phyloP scores from a whole-genome alignment of 1,140 invertebrate genomes.

The Pachyrhynchus sulphureomaculatus region DNA sequence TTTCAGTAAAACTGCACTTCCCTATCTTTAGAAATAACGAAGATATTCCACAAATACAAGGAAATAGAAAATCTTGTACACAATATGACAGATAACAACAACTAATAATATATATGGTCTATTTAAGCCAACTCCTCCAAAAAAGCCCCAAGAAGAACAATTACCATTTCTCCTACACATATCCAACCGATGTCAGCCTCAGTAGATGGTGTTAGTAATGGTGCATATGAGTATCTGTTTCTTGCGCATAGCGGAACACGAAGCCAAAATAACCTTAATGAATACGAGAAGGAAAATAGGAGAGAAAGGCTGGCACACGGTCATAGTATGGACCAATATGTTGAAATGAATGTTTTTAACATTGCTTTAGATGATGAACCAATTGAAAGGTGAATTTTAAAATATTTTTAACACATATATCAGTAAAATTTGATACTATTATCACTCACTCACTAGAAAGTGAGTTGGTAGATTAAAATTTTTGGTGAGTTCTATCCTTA shows the following conservation, averaged over 20 bases:
- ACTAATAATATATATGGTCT: no score
- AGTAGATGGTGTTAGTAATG: slow-evolving; percentile 57
- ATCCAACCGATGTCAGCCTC: slow-evolving; percentile 60
- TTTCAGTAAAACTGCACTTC: no score
- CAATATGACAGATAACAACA: no score
- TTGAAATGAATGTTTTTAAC: slow-evolving; percentile 67
- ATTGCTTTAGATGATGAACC: slow-evolving; percentile 51
- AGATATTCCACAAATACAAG: no score
- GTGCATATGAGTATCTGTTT: slow-evolving; percentile 63
- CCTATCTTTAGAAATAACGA: no score
- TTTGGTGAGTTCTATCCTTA: no score
- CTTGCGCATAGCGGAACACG: slow-evolving; percentile 56
- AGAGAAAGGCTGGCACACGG: slow-evolving; percentile 64
- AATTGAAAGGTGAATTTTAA: slow-evolving; percentile 30
- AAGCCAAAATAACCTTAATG: slow-evolving; percentile 69
- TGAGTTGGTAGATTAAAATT: no score
- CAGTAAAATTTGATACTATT: no score
- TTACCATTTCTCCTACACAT: slow-evolving; percentile 80
- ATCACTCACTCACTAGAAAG: no score
- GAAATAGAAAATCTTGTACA: no score
- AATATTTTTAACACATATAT: neutral
- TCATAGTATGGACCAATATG: slow-evolving; percentile 74
- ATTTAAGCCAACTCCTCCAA: slow-evolving; percentile 74
- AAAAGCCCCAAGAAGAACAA: slow-evolving; percentile 84
- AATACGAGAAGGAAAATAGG: slow-evolving; percentile 54